Evolutionary conservation across 2,888 invertebrate genomes (phyloP).

Genomic region (Cartodere bifasciata): DNA sequence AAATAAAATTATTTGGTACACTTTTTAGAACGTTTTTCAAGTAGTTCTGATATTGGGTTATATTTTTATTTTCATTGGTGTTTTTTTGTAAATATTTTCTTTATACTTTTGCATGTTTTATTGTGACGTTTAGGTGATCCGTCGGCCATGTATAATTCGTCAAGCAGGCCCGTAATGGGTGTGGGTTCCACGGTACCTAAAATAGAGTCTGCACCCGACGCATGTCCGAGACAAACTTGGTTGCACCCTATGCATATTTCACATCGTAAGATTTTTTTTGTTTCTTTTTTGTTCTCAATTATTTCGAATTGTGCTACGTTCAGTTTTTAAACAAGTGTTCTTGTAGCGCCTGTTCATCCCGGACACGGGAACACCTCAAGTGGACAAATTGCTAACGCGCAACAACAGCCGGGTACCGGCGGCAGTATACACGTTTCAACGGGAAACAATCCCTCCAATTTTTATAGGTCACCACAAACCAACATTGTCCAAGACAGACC

Average conservation of each 20-base stretch:
- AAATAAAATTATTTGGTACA: too few species aligned
- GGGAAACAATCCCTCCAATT: conserved; percentile 23
- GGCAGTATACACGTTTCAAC: conserved; percentile 23
- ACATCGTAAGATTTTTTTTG: conserved; percentile 47
- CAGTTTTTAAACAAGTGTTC: conserved; percentile 1
- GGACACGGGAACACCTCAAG: conserved; percentile 25
- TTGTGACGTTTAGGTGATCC: conserved; percentile 28
- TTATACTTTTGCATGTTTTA: conserved; percentile 26
- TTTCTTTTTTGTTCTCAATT: conserved; percentile 15
- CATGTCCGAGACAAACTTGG: conserved; percentile 49
- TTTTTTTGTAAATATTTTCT: too few species aligned
- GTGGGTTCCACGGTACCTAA: conserved; percentile 43
- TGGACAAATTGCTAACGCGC: conserved; percentile 18
- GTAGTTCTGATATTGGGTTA: too few species aligned
- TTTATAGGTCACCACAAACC: conserved; percentile 24
- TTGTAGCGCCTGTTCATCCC: conserved; percentile 15
- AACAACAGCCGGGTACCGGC: conserved; percentile 20
- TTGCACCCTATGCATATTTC: conserved; percentile 52
- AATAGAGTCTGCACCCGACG: conserved; percentile 44
- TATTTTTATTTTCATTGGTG: too few species aligned
- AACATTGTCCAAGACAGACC: conserved; percentile 23
- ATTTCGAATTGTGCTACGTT: conserved; percentile 3
- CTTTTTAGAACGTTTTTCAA: too few species aligned
- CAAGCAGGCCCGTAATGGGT: conserved; percentile 31
- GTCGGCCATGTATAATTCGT: conserved; percentile 30